These are phyloP conservation scores for Volucella inflata DNA, from an alignment of 2,888 invertebrate species.

Conservation along the genomic window DNA sequence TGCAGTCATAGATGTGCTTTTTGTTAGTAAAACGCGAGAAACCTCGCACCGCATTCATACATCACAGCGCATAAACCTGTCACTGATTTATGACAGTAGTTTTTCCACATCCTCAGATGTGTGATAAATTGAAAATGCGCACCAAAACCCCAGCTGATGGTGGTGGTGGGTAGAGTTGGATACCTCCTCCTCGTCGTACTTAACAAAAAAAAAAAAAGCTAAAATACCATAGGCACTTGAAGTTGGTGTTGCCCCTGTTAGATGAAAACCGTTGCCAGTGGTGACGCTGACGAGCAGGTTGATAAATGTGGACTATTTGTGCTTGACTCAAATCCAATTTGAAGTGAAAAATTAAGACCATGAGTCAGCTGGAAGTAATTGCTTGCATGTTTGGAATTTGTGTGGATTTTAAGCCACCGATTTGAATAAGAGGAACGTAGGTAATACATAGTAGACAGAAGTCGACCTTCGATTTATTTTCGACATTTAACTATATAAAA, in stretches of 20 bases:
- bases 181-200: conserved; percentile 15
- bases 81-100: conserved; percentile 73
- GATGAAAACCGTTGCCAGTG: conserved; percentile 51
- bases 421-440: no score
- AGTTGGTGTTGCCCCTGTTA: neutral
- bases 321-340: conserved; percentile 41
- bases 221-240: neutral
- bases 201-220: conserved; percentile 29
- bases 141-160: conserved; percentile 2
- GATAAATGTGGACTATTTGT: conserved; percentile 66
- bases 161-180: conserved; percentile 11
- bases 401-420: no score
- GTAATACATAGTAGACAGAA: no score
- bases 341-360: neutral
- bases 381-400: no score
- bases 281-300: conserved; percentile 47
- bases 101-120: conserved; percentile 66
- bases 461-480: no score
- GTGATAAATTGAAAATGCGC: conserved; percentile 63
- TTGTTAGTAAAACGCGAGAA: conserved; percentile 47
- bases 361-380: no score
- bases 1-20: neutral
- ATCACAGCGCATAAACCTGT: conserved; percentile 69
- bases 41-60: conserved; percentile 69
- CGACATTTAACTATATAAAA: no score